These are phyloP conservation scores for Furnarius figulus DNA, from an alignment of 2,113 vertebrate genomes.

Conservation along the genomic window DNA sequence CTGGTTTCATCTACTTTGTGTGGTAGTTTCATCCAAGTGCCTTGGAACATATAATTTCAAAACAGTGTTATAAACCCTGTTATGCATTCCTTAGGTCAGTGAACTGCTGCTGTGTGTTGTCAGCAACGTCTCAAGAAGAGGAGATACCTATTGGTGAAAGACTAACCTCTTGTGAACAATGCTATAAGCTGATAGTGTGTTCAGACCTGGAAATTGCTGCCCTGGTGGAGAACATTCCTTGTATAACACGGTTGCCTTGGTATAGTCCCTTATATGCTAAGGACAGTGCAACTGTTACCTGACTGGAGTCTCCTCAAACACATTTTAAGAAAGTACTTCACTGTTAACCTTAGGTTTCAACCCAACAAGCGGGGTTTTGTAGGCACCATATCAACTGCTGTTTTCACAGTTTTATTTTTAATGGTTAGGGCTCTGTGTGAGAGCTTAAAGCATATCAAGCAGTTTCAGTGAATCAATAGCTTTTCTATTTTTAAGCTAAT, in stretches of 20 bases:
- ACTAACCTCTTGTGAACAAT: background rate
- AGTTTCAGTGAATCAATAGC: background rate
- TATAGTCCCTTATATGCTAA: background rate
- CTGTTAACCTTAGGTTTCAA: background rate
- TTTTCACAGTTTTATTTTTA: background rate
- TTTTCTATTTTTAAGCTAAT: background rate
- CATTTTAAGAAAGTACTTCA: background rate
- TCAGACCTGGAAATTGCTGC: background rate
- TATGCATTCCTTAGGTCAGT: background rate
- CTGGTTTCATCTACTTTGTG: background rate
- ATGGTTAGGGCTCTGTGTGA: background rate
- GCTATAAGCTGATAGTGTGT: background rate
- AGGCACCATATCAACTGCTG: background rate
- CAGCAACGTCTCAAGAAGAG: background rate
- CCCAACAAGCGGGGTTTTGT: background rate
- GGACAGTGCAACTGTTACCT: background rate
- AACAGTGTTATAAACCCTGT: background rate
- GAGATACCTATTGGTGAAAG: background rate
- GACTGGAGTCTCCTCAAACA: background rate
- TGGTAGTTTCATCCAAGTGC: background rate
- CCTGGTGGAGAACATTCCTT: background rate
- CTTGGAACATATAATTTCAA: background rate
- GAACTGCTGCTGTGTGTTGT: background rate
- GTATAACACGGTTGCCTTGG: background rate
- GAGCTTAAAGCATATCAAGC: background rate